Evolutionary conservation across 2,113 vertebrate genomes (phyloP).

Genomic region (Spheniscus mendiculus): DNA sequence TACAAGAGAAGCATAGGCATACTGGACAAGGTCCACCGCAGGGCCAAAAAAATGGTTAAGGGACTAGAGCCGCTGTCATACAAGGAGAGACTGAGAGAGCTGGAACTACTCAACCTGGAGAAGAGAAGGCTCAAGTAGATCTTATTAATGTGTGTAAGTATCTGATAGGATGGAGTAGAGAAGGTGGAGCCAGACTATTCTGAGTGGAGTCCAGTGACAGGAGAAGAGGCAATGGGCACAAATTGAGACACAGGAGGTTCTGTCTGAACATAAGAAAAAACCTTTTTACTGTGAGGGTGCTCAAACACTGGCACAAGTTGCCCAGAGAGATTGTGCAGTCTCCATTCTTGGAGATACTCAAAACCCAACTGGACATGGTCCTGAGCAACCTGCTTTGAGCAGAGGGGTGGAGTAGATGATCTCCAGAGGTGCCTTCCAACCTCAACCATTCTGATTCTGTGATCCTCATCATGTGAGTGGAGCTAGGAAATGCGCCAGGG

Average conservation of each 20-base stretch:
- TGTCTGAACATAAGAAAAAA: not conserved
- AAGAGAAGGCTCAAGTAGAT: not conserved
- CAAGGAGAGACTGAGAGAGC: not conserved
- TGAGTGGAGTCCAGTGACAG: not conserved
- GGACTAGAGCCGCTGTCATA: not conserved
- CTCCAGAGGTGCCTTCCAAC: not conserved
- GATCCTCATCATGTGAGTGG: not conserved
- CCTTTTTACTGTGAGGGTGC: not conserved
- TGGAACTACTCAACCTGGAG: not conserved
- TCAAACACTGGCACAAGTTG: not conserved
- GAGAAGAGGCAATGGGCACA: not conserved
- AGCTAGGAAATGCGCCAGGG: not conserved
- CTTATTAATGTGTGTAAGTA: not conserved
- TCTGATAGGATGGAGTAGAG: not conserved
- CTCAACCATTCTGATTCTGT: not conserved
- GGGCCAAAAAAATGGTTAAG: not conserved
- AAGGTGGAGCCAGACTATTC: not conserved
- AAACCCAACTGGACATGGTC: not conserved
- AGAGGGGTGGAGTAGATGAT: not conserved
- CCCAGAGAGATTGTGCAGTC: not conserved
- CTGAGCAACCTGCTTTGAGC: not conserved
- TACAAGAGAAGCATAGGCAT: not conserved
- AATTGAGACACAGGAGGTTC: not conserved
- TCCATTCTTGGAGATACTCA: not conserved
- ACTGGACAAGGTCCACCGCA: not conserved